Evolutionary conservation across 1,140 invertebrate species (phyloP).

Genomic region (Pomacea maculata): DNA sequence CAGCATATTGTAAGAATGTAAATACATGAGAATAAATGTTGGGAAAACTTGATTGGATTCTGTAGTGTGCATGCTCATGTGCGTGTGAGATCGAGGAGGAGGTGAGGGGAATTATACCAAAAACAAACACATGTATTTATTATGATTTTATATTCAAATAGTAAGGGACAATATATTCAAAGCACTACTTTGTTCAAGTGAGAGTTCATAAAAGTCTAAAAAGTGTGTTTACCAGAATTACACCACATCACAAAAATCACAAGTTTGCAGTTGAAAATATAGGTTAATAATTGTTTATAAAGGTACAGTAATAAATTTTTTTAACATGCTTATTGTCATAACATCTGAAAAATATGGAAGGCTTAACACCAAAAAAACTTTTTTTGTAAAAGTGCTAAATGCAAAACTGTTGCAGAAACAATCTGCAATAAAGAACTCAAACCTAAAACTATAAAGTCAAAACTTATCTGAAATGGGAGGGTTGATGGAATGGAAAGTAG

Average conservation of each 20-base stretch:
- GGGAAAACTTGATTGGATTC: too few relatives aligned
- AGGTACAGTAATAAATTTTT: neutral
- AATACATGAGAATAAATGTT: too few relatives aligned
- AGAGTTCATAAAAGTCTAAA: conserved; percentile 13
- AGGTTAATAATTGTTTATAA: conserved; percentile 15
- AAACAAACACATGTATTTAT: neutral
- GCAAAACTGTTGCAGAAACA: neutral
- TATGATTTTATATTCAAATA: conserved; percentile 19
- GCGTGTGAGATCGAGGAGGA: too few relatives aligned
- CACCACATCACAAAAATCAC: conserved; percentile 26
- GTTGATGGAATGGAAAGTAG: too few relatives aligned
- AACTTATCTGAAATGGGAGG: too few relatives aligned
- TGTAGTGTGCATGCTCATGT: too few relatives aligned
- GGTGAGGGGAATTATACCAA: too few relatives aligned
- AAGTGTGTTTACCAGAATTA: conserved; percentile 21
- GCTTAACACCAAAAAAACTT: neutral
- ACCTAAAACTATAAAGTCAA: too few relatives aligned
- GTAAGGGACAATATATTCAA: conserved; percentile 32
- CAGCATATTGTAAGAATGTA: too few relatives aligned
- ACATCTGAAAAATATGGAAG: too few relatives aligned
- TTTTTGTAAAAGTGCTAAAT: neutral
- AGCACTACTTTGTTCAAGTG: conserved; percentile 29
- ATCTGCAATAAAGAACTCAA: neutral
- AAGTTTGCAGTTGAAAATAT: conserved; percentile 21
- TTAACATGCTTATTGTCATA: neutral